Percentiles rank a stretch among this genome's conserved stretches.
Conservation (phyloP, 2,113 vertebrate species). For the Crotophaga sulcirostris region DNA sequence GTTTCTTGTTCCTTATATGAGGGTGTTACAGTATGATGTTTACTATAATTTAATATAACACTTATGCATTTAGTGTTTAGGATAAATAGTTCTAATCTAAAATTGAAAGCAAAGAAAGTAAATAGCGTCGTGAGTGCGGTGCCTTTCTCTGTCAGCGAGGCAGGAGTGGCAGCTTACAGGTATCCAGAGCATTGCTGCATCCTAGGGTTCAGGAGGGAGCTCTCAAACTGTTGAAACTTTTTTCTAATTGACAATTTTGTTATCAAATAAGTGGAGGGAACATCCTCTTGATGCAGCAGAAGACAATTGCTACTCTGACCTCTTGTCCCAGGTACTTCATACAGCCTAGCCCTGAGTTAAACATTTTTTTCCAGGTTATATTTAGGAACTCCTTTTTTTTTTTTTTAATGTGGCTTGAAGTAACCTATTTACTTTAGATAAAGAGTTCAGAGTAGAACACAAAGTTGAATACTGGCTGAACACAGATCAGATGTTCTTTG, state of each 20-base stretch:
- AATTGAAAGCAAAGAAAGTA: not conserved
- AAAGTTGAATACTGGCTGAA: not conserved
- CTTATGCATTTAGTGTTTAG: not conserved
- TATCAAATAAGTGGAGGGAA: not conserved
- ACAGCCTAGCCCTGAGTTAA: not conserved
- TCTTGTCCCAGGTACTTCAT: not conserved
- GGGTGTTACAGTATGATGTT: not conserved
- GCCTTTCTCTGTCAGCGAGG: not conserved
- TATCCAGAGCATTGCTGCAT: not conserved
- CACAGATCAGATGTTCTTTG: not conserved
- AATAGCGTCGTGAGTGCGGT: not conserved
- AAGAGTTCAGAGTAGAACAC: not conserved
- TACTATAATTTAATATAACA: not conserved
- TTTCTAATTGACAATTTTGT: not conserved
- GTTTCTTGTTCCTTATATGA: not conserved
- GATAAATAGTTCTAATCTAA: not conserved
- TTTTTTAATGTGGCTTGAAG: not conserved
- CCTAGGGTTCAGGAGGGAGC: not conserved
- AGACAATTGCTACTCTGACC: not conserved
- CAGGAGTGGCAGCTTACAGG: not conserved
- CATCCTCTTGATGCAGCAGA: not conserved
- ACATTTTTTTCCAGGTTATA: not conserved
- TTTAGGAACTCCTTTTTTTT: not conserved
- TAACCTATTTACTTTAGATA: not conserved
- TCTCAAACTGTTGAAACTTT: not conserved